These are phyloP conservation scores for Sterna hirundo DNA, from an alignment of 2,113 vertebrate species.

Conservation along the genomic window DNA sequence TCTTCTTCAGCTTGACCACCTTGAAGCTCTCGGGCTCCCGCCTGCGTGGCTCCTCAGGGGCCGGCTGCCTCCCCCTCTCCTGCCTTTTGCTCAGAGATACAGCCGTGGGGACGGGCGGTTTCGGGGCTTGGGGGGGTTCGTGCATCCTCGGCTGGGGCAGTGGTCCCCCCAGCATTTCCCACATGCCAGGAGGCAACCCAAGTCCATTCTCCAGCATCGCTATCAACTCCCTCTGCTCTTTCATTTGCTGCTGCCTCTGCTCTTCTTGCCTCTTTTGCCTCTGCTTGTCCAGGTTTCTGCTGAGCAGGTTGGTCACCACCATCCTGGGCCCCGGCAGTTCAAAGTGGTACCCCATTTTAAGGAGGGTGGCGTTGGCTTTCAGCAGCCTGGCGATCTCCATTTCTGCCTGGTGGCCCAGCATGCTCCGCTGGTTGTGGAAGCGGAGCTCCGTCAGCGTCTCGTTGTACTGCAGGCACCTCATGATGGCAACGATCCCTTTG, in stretches of 20 bases:
- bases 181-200: constrained; percentile 87
- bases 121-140: constrained; percentile 49
- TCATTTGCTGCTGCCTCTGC: constrained; percentile 86
- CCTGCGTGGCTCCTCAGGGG: not conserved
- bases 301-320: constrained; percentile 96
- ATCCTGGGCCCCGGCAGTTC: constrained; percentile 93
- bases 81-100: constrained; percentile 12
- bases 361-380: constrained; percentile 91
- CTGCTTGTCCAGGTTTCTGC: constrained; percentile 91
- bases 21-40: constrained; percentile 61
- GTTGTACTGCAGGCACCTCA: constrained; percentile 96
- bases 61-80: constrained; percentile 10
- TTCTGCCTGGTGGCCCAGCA: constrained; percentile 95
- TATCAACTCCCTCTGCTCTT: constrained; percentile 85
- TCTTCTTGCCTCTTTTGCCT: constrained; percentile 90
- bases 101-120: not conserved
- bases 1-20: constrained; percentile 76
- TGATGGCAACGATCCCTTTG: constrained; percentile 91
- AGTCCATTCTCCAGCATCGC: constrained; percentile 85
- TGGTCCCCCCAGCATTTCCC: constrained; percentile 83
- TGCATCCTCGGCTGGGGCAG: constrained; percentile 67
- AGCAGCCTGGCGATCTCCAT: constrained; percentile 94
- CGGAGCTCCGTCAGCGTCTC: constrained; percentile 92
- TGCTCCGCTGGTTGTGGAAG: constrained; percentile 98
- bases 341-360: constrained; percentile 98